Evolutionary conservation across 2,797 vertebrate species (phyloP).

Genomic region (Cirrhinus mrigala): DNA sequence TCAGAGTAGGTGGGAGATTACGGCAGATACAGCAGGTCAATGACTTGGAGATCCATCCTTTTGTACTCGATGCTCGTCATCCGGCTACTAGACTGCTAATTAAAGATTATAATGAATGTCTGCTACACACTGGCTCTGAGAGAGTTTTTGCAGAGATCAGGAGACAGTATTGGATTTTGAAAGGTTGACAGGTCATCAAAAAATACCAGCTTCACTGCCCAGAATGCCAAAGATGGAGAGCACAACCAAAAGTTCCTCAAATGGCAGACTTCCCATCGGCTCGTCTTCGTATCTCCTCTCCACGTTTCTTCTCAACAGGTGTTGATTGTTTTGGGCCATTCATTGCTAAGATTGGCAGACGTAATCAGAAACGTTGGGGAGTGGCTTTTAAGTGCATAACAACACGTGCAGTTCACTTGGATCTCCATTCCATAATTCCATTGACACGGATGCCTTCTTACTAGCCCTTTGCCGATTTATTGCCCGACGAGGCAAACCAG

Average conservation of each 20-base stretch:
- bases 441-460: neutral
- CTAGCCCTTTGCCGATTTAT: neutral
- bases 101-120: conserved; percentile 10
- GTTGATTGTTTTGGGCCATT: neutral
- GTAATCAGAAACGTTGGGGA: neutral
- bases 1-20: too few relatives aligned
- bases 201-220: neutral
- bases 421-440: neutral
- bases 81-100: conserved; percentile 9
- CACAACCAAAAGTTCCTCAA: neutral
- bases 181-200: conserved; percentile 25
- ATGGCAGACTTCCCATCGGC: neutral
- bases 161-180: conserved; percentile 32
- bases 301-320: neutral
- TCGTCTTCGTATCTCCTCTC: neutral
- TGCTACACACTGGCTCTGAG: conserved; percentile 34
- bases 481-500: neutral
- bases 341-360: neutral
- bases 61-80: conserved; percentile 19
- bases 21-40: too few relatives aligned
- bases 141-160: conserved; percentile 10
- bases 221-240: neutral
- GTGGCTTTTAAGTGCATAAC: neutral
- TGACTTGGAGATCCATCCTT: too few relatives aligned
- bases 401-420: neutral